Base-by-base conservation (phyloP, 2,888 invertebrate genomes). In the Xylophagus ater region DNA sequence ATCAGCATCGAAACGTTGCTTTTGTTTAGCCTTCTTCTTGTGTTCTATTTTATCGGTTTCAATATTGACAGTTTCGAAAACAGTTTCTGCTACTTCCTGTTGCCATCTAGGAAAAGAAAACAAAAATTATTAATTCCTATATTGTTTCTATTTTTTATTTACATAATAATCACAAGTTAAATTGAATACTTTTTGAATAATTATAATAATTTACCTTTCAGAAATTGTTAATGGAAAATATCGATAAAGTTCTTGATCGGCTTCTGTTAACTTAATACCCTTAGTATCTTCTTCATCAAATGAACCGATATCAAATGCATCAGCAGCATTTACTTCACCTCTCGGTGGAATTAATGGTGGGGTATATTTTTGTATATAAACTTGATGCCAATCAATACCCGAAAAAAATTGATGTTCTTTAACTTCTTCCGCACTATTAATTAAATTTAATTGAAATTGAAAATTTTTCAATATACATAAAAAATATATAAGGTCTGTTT, bases 281-380 rank as follows among this genome's bases (percentile, higher is more conserved):
- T 98, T 98, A 20, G 97, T 97, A 62, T 98, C 98, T 64, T 99
- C 98, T 61, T 98, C 98, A 60, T 98, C 98, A 66, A 98, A 98
- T 49, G 96, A 96, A 47, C 98, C 98, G 58, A 98, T 99, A 62
- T 97, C 97, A 66, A 98, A 99, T 18, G 98, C 98, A 66, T 99
- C 98, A 1, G 98, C 98, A 3, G 98, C 98, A 67, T 98, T 98
- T 19, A 98, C 98, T 67, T 99, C 98, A 3, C 98, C 98, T 43
- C 97, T 74, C 5, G 98, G 98, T 36, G 98, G 98, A 51, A 98
- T 93, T 51, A 98, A 70, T 3, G 98, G 97, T 37, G 98, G 98
- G 13, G 93, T 88, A 68, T 97, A 96, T 67, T 97, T 94, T 69
- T 96, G 94, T 53, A 94, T 79, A 67, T 96, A 98, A 40, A 97